Evolutionary conservation across 1,140 invertebrate genomes (phyloP), one percentile per base, ranked within the genome.

Genomic region (Manduca sexta): DNA sequence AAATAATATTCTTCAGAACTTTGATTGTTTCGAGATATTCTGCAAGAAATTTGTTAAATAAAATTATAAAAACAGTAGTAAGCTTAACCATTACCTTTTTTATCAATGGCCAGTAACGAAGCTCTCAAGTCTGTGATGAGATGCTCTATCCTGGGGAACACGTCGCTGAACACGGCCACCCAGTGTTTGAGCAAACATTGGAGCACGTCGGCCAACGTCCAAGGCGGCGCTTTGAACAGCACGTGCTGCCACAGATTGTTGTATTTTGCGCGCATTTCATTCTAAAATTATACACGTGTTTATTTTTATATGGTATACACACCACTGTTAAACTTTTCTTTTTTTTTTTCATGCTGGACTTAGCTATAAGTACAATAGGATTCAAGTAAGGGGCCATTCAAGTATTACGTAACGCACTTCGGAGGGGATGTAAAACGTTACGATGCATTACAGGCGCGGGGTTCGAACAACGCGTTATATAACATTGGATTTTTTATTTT

Each of bases 221-320:
- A 84, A 2, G 78, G 80, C 3, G 80, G 80, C 11, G 76, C 53
- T 42, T 77, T 77, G 52, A 74, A 74, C 5, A 84, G 30, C 33
- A 84, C 73, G 33, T 74, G 71, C 31, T 74, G 64, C 80, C 80
- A 84, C 3, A 84, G 51, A 16, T 69, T 69, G 51, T 79, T 69
- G 52, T 81, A 84, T 34, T 77, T 75, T 0, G 74, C 77, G n/a
- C 76, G 66, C 80, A 84, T 84, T 61, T 84, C 80, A 34, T 74
- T 84, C 80, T 84, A 54, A 8, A 74, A 47, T 26, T 26, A 3
- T n/a, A n/a, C n/a, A n/a, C n/a, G n/a, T n/a, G n/a, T n/a, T n/a
- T n/a, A n/a, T n/a, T n/a, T n/a, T n/a, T n/a, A n/a, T n/a, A n/a
- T n/a, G n/a, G n/a, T n/a, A n/a, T n/a, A n/a, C n/a, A n/a, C n/a